phyloP scores from a whole-genome alignment of 2,113 vertebrate genomes.

The Carlito syrichta region DNA sequence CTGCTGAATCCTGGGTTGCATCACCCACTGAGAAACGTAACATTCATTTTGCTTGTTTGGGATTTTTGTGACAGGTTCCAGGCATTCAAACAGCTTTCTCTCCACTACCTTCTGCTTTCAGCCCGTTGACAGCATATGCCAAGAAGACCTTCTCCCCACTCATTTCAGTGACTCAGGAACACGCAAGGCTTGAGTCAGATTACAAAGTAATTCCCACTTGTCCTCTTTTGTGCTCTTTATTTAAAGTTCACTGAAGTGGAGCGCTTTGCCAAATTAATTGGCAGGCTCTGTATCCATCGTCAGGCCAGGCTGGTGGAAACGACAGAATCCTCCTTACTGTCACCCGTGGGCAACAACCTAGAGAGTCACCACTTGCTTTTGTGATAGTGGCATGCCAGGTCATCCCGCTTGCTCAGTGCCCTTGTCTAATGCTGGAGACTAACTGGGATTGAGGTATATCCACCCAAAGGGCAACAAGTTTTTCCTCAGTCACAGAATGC shows the following conservation, averaged over 20 bases:
- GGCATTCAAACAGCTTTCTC: slow-evolving; percentile 31
- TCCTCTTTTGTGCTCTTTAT: background rate
- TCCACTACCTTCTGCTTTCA: background rate
- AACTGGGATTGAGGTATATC: background rate
- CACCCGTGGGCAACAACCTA: fast-evolving
- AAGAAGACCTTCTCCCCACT: background rate
- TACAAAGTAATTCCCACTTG: slow-evolving; percentile 10
- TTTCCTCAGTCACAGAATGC: background rate
- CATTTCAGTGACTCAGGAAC: background rate
- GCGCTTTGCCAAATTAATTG: slow-evolving; percentile 31
- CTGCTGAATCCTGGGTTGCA: background rate
- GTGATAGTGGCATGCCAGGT: background rate
- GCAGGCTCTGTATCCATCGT: background rate
- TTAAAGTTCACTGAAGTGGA: slow-evolving; percentile 2
- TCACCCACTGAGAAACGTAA: slow-evolving; percentile 14
- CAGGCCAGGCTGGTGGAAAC: background rate
- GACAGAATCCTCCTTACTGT: background rate
- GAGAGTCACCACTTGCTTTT: background rate
- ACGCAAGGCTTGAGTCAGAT: background rate
- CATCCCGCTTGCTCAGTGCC: background rate
- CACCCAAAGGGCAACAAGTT: background rate
- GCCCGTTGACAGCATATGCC: background rate
- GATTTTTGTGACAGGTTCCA: slow-evolving; percentile 57
- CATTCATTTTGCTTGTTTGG: slow-evolving; percentile 27
- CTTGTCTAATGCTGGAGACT: background rate